Base-by-base conservation (phyloP, 2,113 vertebrate genomes). In the Chascanopsetta lugubris region DNA sequence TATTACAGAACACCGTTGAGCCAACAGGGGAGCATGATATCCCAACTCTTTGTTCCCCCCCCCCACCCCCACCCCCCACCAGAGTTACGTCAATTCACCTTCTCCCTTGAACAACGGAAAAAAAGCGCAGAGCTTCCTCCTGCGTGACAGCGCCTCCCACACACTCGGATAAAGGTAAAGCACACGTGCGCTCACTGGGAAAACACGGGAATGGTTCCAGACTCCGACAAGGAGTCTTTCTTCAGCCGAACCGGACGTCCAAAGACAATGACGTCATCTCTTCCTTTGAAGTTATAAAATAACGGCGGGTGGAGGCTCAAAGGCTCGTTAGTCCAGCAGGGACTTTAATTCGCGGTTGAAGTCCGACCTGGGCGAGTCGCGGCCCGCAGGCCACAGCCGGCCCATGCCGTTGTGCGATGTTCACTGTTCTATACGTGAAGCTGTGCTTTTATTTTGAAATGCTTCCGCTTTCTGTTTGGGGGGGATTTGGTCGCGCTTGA, bases 231-330 rank as follows among this genome's bases (percentile, higher is more conserved):
- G 15, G 42, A 58, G 55, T n/a, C 55, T 26, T 55, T 0, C 59
- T 27, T 72, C 48, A 58, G 69, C 66, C 73, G 53, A 72, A 50
- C 65, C 54, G 68, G 51, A 51, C 54, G 18, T 67, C 36, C 56
- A n/a, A n/a, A n/a, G n/a, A n/a, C n/a, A n/a, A n/a, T n/a, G 55
- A 60, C 50, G 26, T 50, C 50, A 59, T 56, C 65, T 58, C 54
- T 69, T 61, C 42, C 55, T 84, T 61, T 79, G 51, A 81, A 79
- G 71, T 73, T 21, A 30, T 47, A 58, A 57, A 65, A 68, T 70
- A 61, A 72, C 40, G 50, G 55, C 49, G 15, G 45, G 40, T 49
- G 46, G 36, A n/a, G n/a, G n/a, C n/a, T n/a, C n/a, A n/a, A n/a
- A n/a, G n/a, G n/a, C n/a, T n/a, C n/a, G n/a, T n/a, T n/a, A n/a